These are phyloP conservation scores for Polydrusus cervinus DNA, from an alignment of 2,888 invertebrate species.

Conservation along the genomic window DNA sequence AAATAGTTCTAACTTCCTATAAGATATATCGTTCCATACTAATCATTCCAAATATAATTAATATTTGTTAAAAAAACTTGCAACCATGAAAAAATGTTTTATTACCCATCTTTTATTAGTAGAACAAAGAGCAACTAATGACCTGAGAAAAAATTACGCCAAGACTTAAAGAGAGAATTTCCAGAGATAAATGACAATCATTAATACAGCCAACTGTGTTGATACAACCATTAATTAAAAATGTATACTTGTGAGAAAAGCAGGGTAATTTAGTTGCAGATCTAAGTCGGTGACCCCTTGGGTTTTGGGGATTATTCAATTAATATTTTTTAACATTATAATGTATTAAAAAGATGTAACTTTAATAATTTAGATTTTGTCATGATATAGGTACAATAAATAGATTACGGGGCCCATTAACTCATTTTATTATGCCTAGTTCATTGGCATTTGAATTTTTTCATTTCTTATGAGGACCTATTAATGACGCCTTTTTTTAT, in stretches of 20 bases:
- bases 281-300: conserved; percentile 19
- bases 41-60: not conserved
- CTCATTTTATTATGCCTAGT: no score
- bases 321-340: conserved; percentile 67
- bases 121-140: conserved; percentile 26
- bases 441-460: no score
- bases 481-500: no score
- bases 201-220: conserved; percentile 52
- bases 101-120: conserved; percentile 23
- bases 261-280: conserved; percentile 39
- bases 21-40: no score
- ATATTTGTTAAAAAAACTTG: conserved; percentile 12
- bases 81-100: conserved; percentile 6
- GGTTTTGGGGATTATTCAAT: conserved; percentile 64
- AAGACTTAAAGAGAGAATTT: conserved; percentile 35
- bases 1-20: no score
- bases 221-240: conserved; percentile 52
- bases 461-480: no score
- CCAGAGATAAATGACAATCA: conserved; percentile 35
- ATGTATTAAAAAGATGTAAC: not conserved
- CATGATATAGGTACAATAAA: not conserved
- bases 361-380: not conserved
- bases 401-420: no score
- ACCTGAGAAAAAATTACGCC: conserved; percentile 19
- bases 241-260: conserved; percentile 33